These are phyloP conservation scores for Odontomyia ornata DNA, from an alignment of 2,888 invertebrate genomes.

Conservation along the genomic window DNA sequence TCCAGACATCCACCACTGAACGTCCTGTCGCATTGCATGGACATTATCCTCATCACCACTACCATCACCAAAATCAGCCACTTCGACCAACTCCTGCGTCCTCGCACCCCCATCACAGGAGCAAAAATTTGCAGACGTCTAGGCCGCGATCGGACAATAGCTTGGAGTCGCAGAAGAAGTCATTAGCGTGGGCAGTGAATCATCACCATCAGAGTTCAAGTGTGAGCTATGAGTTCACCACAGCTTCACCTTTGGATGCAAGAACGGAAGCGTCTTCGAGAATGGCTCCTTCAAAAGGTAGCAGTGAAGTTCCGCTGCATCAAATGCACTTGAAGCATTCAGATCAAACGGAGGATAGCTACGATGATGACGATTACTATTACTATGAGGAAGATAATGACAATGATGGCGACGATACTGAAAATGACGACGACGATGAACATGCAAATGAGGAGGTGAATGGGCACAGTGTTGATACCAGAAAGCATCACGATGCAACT, in stretches of 20 bases:
- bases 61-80: slow-evolving; percentile 2
- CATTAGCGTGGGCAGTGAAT: slow-evolving; percentile 32
- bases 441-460: slow-evolving; percentile 20
- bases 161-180: slow-evolving; percentile 16
- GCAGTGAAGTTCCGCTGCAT: not conserved
- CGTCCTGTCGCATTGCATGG: slow-evolving; percentile 4
- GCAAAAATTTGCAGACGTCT: not conserved
- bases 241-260: slow-evolving; percentile 1
- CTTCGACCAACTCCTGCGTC: not conserved
- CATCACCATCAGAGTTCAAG: not conserved
- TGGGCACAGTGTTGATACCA: not conserved
- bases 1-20: slow-evolving; percentile 13
- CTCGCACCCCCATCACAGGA: not conserved
- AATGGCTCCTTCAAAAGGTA: not conserved
- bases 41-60: not conserved
- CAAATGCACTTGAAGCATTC: slow-evolving; percentile 5
- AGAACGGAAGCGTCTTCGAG: not conserved
- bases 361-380: slow-evolving; percentile 45
- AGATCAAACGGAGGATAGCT: slow-evolving; percentile 39
- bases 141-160: slow-evolving; percentile 20
- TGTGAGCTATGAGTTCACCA: slow-evolving; percentile 19
- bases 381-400: slow-evolving; percentile 44
- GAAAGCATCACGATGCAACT: not conserved
- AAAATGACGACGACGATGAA: slow-evolving; percentile 26
- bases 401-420: slow-evolving; percentile 28